These are phyloP conservation scores for Drosophila lowei DNA, from an alignment of 1,140 invertebrate species.

Conservation along the genomic window DNA sequence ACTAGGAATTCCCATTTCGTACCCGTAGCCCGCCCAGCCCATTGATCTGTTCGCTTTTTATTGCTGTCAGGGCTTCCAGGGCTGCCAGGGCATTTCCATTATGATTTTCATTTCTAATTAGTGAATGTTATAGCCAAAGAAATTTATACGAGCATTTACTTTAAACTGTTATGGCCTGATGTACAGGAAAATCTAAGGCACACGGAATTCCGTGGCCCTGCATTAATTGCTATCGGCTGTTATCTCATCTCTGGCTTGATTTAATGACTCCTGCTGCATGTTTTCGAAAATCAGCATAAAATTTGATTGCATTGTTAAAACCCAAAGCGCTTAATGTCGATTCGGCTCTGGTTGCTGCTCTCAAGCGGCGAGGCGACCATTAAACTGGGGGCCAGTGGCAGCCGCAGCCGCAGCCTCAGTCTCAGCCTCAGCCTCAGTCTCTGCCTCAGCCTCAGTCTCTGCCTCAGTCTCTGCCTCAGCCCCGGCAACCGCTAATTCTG, in stretches of 20 bases:
- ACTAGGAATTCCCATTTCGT: no score
- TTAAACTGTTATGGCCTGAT: no score
- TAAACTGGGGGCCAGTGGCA: conserved; percentile 22
- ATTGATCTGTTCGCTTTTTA: conserved; percentile 1
- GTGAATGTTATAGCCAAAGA: no score
- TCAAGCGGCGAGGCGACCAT: conserved; percentile 17
- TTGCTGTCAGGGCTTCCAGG: no score
- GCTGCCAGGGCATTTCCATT: no score
- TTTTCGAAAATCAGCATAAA: conserved; percentile 66
- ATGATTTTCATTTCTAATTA: no score
- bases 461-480: no score
- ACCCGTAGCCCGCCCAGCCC: no score
- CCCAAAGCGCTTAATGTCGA: conserved; percentile 32
- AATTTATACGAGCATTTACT: no score
- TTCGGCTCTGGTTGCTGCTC: conserved; percentile 9
- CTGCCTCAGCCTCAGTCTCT: background rate
- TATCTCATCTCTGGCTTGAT: background rate
- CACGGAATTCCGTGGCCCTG: background rate
- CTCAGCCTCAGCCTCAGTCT: no score
- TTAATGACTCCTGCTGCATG: conserved; percentile 23
- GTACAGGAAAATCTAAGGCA: no score
- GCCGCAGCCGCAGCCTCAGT: background rate
- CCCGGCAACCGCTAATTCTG: no score
- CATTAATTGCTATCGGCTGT: conserved; percentile 33
- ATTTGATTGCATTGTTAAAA: conserved; percentile 58